Conservation (phyloP, 92 coral and sea anemone species). For the Metridium senile region DNA sequence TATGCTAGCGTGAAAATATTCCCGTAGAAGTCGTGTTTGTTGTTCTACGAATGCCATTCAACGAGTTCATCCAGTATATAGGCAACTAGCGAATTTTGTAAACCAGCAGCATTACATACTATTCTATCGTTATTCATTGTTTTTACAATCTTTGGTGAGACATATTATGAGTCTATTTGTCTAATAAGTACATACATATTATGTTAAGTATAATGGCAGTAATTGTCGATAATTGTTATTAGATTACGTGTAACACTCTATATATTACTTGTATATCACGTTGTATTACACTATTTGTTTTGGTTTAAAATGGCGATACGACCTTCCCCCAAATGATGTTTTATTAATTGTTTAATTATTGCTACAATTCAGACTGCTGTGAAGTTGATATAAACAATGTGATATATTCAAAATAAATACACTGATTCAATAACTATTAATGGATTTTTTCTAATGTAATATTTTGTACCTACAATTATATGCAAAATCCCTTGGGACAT, state of each 20-base stretch:
- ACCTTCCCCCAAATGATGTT: background rate
- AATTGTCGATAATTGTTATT: background rate
- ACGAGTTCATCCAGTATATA: background rate
- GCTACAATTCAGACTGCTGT: no score
- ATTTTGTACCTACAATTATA: no score
- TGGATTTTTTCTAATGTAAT: no score
- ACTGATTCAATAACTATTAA: no score
- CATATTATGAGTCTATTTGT: background rate
- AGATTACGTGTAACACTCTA: background rate
- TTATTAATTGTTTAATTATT: background rate
- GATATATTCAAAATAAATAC: no score
- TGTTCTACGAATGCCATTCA: conserved; percentile 4
- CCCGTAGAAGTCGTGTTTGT: background rate
- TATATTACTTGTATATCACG: background rate
- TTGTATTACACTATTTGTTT: conserved; percentile 1
- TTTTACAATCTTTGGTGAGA: background rate
- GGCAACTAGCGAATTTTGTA: background rate
- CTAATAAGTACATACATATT: background rate
- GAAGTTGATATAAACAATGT: no score
- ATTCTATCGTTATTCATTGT: background rate
- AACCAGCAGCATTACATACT: background rate
- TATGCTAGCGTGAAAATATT: background rate
- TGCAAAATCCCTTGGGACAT: no score
- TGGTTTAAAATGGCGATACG: conserved; percentile 4
- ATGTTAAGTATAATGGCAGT: background rate